Conservation (phyloP, 2,113 vertebrate species). For the Sitta europaea region DNA sequence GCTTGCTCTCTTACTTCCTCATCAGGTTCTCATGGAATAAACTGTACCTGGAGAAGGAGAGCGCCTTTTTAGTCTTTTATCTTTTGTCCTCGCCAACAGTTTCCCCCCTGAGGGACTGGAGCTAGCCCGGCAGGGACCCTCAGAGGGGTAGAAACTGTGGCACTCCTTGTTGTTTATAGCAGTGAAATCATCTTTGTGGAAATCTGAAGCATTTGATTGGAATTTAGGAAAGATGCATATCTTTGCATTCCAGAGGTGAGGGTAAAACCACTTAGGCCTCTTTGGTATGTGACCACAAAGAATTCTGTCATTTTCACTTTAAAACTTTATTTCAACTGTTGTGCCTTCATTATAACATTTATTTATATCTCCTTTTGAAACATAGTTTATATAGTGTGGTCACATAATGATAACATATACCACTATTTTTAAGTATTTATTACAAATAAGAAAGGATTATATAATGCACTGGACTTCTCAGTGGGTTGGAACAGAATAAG, state of each 20-base stretch:
- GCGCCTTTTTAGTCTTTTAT: too few species aligned
- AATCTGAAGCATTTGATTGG: neutral
- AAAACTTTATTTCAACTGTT: neutral
- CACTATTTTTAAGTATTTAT: neutral
- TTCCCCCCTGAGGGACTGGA: too few species aligned
- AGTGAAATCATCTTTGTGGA: neutral
- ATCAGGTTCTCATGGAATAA: too few species aligned
- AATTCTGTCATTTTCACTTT: neutral
- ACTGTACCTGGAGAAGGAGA: too few species aligned
- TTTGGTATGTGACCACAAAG: neutral
- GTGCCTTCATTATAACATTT: neutral
- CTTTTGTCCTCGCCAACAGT: too few species aligned
- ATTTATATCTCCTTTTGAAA: neutral
- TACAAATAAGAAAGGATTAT: neutral
- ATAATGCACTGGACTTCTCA: neutral
- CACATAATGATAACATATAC: neutral
- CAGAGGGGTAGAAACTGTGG: too few species aligned
- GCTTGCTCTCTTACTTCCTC: too few species aligned
- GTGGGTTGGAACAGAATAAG: neutral
- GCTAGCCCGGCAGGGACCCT: too few species aligned
- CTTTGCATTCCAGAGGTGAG: neutral
- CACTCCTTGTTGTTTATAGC: neutral
- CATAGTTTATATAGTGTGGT: neutral
- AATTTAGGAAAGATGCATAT: neutral
- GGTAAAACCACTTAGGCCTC: neutral